Base-by-base conservation (phyloP, 2,888 invertebrate genomes). In the Phortica okadai region DNA sequence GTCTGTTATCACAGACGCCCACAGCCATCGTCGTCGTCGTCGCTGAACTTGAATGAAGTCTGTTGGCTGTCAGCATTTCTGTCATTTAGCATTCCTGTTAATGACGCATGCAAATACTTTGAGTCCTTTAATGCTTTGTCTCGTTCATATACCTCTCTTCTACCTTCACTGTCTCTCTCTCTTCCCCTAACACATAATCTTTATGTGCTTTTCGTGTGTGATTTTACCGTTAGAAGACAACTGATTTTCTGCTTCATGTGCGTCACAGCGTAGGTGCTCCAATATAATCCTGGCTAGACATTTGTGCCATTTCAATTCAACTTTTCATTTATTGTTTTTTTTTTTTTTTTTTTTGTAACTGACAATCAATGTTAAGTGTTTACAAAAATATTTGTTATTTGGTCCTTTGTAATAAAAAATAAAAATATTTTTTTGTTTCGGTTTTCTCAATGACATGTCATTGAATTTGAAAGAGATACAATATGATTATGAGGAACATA, bases 21-120 rank as follows among this genome's bases (percentile, higher is more conserved):
- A n/a, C 56, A 56, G 16, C 10, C 56, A 11, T 10, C 56, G 10
- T 56, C 56, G 10, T 11, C 33, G 33, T 4, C 33, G 4, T 33
- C 33, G 33, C 33, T 33, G 33, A 33, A 33, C 11, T 33, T 41
- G 7, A 33, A 7, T 33, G 25, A n/a, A 16, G 45, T 69, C 69
- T 50, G 69, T 16, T 50, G 69, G 3, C 69, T 69, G 69, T 50
- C 69, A 69, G 41, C 69, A 41, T 16, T 69, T 69, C 41, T 21
- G 8, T 45, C 45, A 50, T 44, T 45, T 45, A 8, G 45, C 69
- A 50, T 11, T n/a, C 45, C 21, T 16, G 16, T 25, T 50, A 69
- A 69, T 69, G 69, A 69, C 44, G 21, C 69, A 41, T 69, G 25
- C n/a, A 33, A 33, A 33, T 33, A 33, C 33, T 33, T 33, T 33